Evolutionary conservation across 2,888 invertebrate species (phyloP).

Genomic region (Caenorhabditis afra): DNA sequence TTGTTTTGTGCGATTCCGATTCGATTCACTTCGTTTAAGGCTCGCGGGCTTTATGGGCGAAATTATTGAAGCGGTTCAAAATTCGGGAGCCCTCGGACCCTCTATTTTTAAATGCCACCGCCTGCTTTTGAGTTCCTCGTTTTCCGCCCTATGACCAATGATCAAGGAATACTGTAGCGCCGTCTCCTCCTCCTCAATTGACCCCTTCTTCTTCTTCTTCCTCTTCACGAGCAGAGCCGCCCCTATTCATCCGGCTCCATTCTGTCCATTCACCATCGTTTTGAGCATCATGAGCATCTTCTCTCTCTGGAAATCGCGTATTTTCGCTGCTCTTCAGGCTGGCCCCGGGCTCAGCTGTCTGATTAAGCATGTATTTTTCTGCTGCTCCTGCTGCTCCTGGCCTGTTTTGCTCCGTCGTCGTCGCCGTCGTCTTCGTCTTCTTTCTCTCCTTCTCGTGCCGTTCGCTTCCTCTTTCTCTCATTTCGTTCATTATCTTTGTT

Average conservation of each 20-base stretch:
- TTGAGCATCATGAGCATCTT: neutral
- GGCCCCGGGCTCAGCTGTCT: conserved; percentile 34
- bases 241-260: neutral
- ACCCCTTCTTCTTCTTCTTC: neutral
- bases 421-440: neutral
- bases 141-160: conserved; percentile 1
- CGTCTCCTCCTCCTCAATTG: conserved; percentile 1
- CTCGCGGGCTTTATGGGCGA: neutral
- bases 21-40: neutral
- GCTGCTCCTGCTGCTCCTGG: conserved; percentile 12
- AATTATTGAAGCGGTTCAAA: conserved; percentile 20
- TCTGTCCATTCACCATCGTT: neutral
- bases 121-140: neutral
- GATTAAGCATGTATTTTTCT: conserved; percentile 38
- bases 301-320: conserved; percentile 19
- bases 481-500: neutral
- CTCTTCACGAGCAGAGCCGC: neutral
- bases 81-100: neutral
- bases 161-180: conserved; percentile 8
- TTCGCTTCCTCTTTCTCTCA: neutral
- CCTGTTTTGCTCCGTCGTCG: conserved; percentile 3
- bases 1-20: conserved; percentile 2
- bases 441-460: neutral
- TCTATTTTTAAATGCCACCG: neutral
- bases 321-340: conserved; percentile 7